Percentiles rank a stretch among this genome's conserved stretches.
Evolutionary conservation across 2,797 vertebrate genomes (phyloP).

Genomic region (Semaprochilodus insignis): DNA sequence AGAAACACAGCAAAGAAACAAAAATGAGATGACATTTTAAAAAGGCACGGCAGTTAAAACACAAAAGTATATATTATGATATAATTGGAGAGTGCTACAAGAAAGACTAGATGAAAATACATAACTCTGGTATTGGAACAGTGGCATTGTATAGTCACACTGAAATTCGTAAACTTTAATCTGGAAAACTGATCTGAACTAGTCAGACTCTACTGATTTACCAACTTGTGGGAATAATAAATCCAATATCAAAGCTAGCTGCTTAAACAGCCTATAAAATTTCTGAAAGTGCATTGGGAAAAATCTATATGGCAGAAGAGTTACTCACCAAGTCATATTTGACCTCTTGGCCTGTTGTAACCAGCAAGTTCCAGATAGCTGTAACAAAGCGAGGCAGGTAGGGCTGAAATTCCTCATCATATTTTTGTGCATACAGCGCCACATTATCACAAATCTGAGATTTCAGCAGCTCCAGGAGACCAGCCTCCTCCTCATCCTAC

Average conservation of each 20-base stretch:
- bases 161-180: too few relatives aligned
- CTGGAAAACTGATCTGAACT: too few relatives aligned
- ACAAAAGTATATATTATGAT: neutral
- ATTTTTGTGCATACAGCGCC: slow-evolving; percentile 97
- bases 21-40: too few relatives aligned
- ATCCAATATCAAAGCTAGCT: too few relatives aligned
- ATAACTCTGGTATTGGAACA: neutral
- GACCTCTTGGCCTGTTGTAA: slow-evolving; percentile 96
- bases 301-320: too few relatives aligned
- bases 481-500: slow-evolving; percentile 98
- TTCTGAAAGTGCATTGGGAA: too few relatives aligned
- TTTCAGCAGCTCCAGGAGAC: slow-evolving; percentile 94
- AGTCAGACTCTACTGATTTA: too few relatives aligned
- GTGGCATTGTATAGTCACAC: neutral
- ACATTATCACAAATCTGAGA: slow-evolving; percentile 99
- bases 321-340: slow-evolving; percentile 96
- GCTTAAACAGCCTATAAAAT: too few relatives aligned
- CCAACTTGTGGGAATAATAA: too few relatives aligned
- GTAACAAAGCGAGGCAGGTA: slow-evolving; percentile 97
- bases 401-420: slow-evolving; percentile 96
- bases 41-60: too few relatives aligned
- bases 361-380: slow-evolving; percentile 97
- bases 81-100: neutral
- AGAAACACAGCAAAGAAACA: too few relatives aligned
- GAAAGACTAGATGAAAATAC: too few relatives aligned